phyloP scores from a whole-genome alignment of 1,140 invertebrate species.

The Drosophila nikananu region DNA sequence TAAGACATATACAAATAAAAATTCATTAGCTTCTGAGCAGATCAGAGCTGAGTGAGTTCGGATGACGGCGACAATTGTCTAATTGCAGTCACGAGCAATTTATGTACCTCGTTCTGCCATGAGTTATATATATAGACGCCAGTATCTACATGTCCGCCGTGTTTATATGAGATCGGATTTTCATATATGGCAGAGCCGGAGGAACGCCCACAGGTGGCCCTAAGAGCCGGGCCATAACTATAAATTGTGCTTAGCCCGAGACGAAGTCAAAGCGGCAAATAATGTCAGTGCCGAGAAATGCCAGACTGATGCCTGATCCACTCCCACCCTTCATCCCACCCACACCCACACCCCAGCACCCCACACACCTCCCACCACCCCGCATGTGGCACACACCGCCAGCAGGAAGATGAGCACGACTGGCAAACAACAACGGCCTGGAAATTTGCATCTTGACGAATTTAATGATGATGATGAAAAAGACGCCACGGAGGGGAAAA shows the following conservation, averaged over 20 bases:
- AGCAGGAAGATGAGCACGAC: slow-evolving; percentile 77
- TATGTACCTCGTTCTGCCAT: slow-evolving; percentile 73
- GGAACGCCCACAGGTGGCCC: slow-evolving; percentile 67
- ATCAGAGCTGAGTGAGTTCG: slow-evolving; percentile 59
- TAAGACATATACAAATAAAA: slow-evolving; percentile 80
- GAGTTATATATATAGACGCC: slow-evolving; percentile 72
- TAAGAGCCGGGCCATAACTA: slow-evolving; percentile 53
- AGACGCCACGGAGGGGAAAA: slow-evolving; percentile 48
- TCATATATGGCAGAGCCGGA: slow-evolving; percentile 19
- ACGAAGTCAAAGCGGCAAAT: slow-evolving; percentile 44
- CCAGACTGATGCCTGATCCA: slow-evolving; percentile 41
- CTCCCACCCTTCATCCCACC: slow-evolving; percentile 26
- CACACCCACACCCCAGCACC: slow-evolving; percentile 7
- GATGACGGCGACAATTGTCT: slow-evolving; percentile 79
- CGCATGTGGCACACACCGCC: slow-evolving; percentile 28
- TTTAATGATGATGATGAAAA: slow-evolving; percentile 83
- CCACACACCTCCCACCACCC: slow-evolving; percentile 7
- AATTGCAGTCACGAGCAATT: slow-evolving; percentile 84
- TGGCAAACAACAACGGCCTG: slow-evolving; percentile 58
- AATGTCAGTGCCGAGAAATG: slow-evolving; percentile 52
- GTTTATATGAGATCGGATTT: slow-evolving; percentile 44
- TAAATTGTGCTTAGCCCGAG: slow-evolving; percentile 58
- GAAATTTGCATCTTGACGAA: slow-evolving; percentile 84
- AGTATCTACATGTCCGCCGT: slow-evolving; percentile 25
- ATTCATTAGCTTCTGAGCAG: slow-evolving; percentile 72